Percentiles rank a stretch among this genome's conserved stretches.
Evolutionary conservation across 2,113 vertebrate species (phyloP).

Genomic region (Strigops habroptila): DNA sequence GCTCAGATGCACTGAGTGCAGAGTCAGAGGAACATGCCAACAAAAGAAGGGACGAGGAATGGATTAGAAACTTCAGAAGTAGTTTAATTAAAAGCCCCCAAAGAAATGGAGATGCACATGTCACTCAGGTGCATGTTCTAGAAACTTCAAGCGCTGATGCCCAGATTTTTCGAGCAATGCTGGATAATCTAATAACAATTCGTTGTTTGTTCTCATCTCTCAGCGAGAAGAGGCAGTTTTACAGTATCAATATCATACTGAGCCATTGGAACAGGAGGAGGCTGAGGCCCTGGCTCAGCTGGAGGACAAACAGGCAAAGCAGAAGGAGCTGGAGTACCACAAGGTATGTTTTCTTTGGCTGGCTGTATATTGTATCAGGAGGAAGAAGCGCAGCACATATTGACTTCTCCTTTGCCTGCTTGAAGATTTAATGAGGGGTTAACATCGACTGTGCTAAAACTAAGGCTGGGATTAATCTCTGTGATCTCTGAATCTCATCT

Average conservation of each 20-base stretch:
- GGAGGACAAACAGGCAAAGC: conserved; percentile 38
- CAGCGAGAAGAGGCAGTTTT: conserved; percentile 74
- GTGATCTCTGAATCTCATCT: not conserved
- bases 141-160: not conserved
- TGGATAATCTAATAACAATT: not conserved
- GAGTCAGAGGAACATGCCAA: not conserved
- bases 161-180: not conserved
- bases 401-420: not conserved
- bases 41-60: not conserved
- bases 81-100: not conserved
- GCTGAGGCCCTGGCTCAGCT: conserved; percentile 12
- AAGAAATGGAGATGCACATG: not conserved
- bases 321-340: conserved; percentile 75
- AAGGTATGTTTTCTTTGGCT: conserved; percentile 64
- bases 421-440: conserved; percentile 21
- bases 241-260: conserved; percentile 68
- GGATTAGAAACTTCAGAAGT: not conserved
- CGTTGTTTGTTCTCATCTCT: not conserved
- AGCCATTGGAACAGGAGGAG: conserved; percentile 72
- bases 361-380: not conserved
- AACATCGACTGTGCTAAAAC: not conserved
- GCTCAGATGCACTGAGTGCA: not conserved
- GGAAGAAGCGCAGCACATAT: not conserved
- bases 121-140: not conserved
- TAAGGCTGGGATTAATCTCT: not conserved